Evolutionary conservation across 2,797 vertebrate species (phyloP), one percentile per base, ranked within the genome.

Genomic region (Coregonus sp.): DNA sequence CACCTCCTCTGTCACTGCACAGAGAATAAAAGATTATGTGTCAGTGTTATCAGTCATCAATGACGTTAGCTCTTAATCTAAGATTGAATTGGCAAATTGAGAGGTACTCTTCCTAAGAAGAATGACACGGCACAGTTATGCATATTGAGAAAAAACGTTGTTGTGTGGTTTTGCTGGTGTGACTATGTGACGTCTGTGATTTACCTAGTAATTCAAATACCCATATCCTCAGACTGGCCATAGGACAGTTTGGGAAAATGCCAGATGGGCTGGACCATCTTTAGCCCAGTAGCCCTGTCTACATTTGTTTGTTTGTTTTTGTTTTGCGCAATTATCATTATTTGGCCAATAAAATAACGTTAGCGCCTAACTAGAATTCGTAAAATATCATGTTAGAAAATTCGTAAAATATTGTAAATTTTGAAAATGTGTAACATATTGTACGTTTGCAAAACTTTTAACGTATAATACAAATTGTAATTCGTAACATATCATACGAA

Each of bases 1-100:
- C 16, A 33, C 56, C 9, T 18, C 52, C n/a, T 81, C 69, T 37
- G 59, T 69, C 35, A 73, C 61, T 75, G 50, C 5, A 66, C 15
- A 74, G 29, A 61, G 59, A 71, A 35, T 70, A 20, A 69, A 9
- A 63, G 4, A 29, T 15, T 33, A 29, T 31, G 50, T 9, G 18
- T 5, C 31, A 68, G 16, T 4, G 14, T 25, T 4, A 20, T 37
- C 20, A 65, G 40, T 18, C 35, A 14, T 54, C 4, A 70, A 20
- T 61, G 59, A 18, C n/a, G n/a, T 61, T 20, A 61, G 7, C 20
- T 59, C 54, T 59, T 59, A n/a, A 59, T 59, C 54, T n/a, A 18
- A 59, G 56, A n/a, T 59, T n/a, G 0, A 52, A 5, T 18, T 16
- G 4, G 3, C 12, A 15, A 54, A 54, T 4, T 15, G 52, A 54